Evolutionary conservation across 2,888 invertebrate species (phyloP).

Genomic region (Clitarchus hookeri): DNA sequence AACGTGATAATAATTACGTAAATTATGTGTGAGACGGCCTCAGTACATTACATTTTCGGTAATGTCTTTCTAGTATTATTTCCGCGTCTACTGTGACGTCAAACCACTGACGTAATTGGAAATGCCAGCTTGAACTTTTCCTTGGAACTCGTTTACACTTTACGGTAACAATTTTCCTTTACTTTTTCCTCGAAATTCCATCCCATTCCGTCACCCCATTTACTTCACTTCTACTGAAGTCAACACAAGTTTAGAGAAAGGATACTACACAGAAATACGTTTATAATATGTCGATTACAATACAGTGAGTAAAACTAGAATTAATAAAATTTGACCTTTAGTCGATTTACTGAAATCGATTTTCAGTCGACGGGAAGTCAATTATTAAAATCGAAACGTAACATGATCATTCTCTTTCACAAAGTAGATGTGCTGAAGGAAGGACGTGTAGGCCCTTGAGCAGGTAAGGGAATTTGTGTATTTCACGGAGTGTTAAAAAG

Average conservation of each 20-base stretch:
- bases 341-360: background rate
- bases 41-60: no score
- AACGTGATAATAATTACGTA: no score
- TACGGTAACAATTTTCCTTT: no score
- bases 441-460: background rate
- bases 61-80: no score
- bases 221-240: background rate
- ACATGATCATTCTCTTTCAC: background rate
- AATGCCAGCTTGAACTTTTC: no score
- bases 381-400: background rate
- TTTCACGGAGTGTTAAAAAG: background rate
- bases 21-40: no score
- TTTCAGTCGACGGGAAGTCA: background rate
- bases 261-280: background rate
- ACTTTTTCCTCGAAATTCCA: no score
- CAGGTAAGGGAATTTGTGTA: background rate
- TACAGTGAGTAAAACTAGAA: background rate
- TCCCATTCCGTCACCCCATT: background rate
- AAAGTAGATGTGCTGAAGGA: background rate
- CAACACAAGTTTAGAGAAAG: background rate
- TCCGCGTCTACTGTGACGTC: no score
- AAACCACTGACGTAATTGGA: no score
- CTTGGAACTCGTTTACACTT: no score
- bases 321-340: no score
- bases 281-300: background rate